Conservation (phyloP, 2,113 vertebrate species). For the Nyctereutes procyonoides region DNA sequence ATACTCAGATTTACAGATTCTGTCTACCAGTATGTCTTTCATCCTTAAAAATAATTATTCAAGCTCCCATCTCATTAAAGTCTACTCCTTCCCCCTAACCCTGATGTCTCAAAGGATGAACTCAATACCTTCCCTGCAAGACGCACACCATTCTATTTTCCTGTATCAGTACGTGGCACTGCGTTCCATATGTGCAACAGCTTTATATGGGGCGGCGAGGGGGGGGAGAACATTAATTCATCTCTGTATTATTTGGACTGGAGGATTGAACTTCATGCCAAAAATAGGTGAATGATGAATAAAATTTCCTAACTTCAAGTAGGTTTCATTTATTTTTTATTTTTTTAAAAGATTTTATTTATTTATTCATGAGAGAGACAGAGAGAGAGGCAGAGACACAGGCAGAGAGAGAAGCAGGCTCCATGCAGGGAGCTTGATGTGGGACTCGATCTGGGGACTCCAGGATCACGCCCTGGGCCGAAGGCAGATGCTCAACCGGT, state of each 20-base stretch:
- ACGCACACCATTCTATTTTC: neutral
- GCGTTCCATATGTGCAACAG: neutral
- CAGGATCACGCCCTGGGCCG: too few relatives aligned
- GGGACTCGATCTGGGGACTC: too few relatives aligned
- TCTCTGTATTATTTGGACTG: neutral
- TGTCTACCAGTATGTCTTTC: neutral
- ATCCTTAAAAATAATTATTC: neutral
- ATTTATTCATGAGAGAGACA: too few relatives aligned
- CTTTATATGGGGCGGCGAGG: neutral
- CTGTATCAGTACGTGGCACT: neutral
- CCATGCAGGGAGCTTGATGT: too few relatives aligned
- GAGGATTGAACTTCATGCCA: neutral
- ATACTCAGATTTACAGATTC: neutral
- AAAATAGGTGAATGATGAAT: neutral
- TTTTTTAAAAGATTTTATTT: too few relatives aligned
- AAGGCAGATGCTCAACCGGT: too few relatives aligned
- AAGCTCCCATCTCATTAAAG: neutral
- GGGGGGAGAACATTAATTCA: neutral
- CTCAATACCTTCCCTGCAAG: neutral
- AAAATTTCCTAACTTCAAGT: neutral
- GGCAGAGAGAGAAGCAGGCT: too few relatives aligned
- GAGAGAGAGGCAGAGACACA: too few relatives aligned
- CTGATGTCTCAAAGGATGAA: neutral
- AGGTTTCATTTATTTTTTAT: neutral
- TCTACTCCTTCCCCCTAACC: neutral